Evolutionary conservation across 2,888 invertebrate species (phyloP).

Genomic region (Tiliacea citrago): DNA sequence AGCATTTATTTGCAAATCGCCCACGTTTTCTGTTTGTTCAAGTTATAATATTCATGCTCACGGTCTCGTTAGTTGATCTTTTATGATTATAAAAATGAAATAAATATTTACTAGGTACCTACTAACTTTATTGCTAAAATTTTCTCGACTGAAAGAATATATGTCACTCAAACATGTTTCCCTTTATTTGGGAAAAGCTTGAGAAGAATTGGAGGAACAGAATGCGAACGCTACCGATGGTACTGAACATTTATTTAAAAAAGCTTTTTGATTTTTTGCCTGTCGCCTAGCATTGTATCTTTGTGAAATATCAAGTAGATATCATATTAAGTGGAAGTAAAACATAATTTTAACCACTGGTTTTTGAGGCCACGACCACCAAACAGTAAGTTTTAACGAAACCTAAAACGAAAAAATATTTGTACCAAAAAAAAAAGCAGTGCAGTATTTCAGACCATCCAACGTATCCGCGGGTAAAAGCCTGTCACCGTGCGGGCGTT

Average conservation of each 20-base stretch:
- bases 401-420: conserved; percentile 3
- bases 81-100: conserved; percentile 1
- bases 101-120: background rate
- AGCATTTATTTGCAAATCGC: background rate
- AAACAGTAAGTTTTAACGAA: background rate
- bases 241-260: background rate
- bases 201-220: background rate
- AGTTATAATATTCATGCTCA: background rate
- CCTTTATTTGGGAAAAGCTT: background rate
- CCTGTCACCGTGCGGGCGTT: conserved; percentile 31
- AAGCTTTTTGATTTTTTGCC: background rate
- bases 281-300: background rate
- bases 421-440: background rate
- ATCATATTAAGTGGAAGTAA: background rate
- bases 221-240: background rate
- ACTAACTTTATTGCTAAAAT: background rate
- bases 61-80: background rate
- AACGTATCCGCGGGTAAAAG: conserved; percentile 5
- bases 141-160: background rate
- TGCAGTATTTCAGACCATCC: conserved; percentile 15
- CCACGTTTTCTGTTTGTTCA: background rate
- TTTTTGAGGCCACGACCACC: background rate
- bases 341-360: background rate
- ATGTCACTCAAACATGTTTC: conserved; percentile 9
- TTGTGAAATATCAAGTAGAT: background rate